These are phyloP conservation scores for Boulengeromyrus knoepffleri DNA, from an alignment of 2,113 vertebrate species.

Conservation along the genomic window DNA sequence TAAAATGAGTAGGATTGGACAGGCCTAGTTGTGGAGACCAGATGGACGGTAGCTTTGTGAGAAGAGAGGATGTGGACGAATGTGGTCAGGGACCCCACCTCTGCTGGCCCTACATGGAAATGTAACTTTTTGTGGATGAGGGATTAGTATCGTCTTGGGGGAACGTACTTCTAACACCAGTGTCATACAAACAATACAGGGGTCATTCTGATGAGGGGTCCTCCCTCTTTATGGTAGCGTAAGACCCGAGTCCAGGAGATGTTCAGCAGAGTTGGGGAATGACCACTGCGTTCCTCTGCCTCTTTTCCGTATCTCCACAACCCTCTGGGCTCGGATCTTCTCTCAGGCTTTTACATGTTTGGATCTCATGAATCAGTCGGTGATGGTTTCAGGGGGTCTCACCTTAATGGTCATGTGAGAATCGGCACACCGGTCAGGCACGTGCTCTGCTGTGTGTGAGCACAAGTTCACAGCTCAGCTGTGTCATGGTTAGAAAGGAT, in stretches of 20 bases:
- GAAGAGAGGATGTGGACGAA: neutral
- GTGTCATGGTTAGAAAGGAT: neutral
- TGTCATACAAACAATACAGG: neutral
- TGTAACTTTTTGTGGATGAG: neutral
- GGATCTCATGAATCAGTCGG: neutral
- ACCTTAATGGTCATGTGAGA: neutral
- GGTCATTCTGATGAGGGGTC: neutral
- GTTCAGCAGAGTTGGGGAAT: neutral
- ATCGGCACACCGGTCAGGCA: neutral
- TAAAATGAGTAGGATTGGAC: slow-evolving; percentile 60
- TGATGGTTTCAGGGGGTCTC: neutral
- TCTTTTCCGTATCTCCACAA: neutral
- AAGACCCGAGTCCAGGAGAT: neutral
- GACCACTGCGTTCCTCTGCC: neutral
- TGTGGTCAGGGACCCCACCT: neutral
- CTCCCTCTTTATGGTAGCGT: neutral
- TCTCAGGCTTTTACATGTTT: neutral
- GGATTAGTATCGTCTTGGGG: neutral
- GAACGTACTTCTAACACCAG: neutral
- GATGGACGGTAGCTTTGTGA: neutral
- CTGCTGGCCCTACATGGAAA: neutral
- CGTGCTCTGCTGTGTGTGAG: neutral
- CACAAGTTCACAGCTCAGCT: neutral
- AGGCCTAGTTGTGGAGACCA: neutral
- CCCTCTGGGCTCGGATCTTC: neutral